Evolutionary conservation across 2,888 invertebrate genomes (phyloP).

Genomic region (Parnassius glacialis): DNA sequence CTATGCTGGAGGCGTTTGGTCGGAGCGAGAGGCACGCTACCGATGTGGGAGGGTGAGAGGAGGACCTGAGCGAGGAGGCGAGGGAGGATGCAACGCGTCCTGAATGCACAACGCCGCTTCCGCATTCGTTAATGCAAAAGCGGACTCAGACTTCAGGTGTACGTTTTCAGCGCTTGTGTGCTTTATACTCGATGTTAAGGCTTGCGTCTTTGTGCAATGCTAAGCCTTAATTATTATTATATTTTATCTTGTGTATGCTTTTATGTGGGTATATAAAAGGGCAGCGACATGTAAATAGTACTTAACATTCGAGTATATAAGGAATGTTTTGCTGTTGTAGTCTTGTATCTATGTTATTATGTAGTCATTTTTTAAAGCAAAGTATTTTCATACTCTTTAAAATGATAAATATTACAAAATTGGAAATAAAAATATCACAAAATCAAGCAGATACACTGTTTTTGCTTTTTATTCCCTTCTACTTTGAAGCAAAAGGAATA

Average conservation of each 20-base stretch:
- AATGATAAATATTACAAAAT: too few species aligned
- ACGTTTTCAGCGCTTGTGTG: slow-evolving; percentile 79
- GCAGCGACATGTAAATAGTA: too few species aligned
- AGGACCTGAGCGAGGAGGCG: slow-evolving; percentile 40
- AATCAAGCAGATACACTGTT: background rate
- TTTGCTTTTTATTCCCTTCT: slow-evolving; percentile 48
- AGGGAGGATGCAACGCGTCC: slow-evolving; percentile 67
- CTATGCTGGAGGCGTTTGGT: slow-evolving; percentile 71
- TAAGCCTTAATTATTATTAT: slow-evolving; percentile 74
- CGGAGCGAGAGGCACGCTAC: slow-evolving; percentile 59
- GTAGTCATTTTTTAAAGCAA: too few species aligned
- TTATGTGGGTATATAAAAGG: too few species aligned
- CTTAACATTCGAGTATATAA: too few species aligned
- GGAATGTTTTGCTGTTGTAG: too few species aligned
- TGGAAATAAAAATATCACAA: too few species aligned
- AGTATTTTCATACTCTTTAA: too few species aligned
- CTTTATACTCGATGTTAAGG: slow-evolving; percentile 74
- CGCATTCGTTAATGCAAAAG: slow-evolving; percentile 81
- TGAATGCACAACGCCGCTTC: slow-evolving; percentile 80
- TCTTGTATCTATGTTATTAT: too few species aligned
- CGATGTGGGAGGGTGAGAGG: slow-evolving; percentile 39
- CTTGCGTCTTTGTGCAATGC: slow-evolving; percentile 74
- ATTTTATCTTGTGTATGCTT: slow-evolving; percentile 64
- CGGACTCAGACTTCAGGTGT: slow-evolving; percentile 79
- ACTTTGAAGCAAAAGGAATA: slow-evolving; percentile 58